These are phyloP conservation scores for Fragum fragum DNA, from an alignment of 2,888 invertebrate genomes.

Conservation along the genomic window DNA sequence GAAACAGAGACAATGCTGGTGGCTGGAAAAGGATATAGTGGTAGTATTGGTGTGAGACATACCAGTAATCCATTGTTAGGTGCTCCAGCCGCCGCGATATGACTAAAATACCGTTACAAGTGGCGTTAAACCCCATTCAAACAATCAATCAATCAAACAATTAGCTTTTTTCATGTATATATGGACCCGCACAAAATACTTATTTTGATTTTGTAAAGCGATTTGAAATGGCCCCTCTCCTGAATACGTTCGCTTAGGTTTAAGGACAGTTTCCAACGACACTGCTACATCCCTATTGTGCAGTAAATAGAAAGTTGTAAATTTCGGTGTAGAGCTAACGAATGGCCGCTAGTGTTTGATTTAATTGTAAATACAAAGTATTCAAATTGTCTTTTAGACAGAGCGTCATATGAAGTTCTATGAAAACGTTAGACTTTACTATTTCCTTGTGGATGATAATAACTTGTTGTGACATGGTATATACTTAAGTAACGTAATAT, in stretches of 20 bases:
- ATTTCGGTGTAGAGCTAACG: slow-evolving; percentile 42
- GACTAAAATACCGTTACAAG: no score
- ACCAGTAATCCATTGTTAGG: no score
- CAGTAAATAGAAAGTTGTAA: slow-evolving; percentile 42
- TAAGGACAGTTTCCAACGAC: slow-evolving; percentile 49
- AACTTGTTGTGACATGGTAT: slow-evolving; percentile 52
- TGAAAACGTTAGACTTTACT: slow-evolving; percentile 44
- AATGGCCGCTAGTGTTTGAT: slow-evolving; percentile 59
- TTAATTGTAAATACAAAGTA: slow-evolving; percentile 54
- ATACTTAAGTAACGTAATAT: slow-evolving; percentile 45
- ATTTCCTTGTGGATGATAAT: slow-evolving; percentile 49
- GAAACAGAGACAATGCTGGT: no score
- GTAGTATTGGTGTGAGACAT: no score
- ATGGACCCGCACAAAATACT: slow-evolving; percentile 39
- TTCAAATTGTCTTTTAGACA: slow-evolving; percentile 35
- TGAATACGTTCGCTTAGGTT: slow-evolving; percentile 35
- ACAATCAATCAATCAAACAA: no score
- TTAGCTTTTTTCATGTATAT: slow-evolving; percentile 38
- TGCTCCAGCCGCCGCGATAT: no score
- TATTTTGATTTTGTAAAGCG: slow-evolving; percentile 45
- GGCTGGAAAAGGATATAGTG: no score
- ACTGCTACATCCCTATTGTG: slow-evolving; percentile 56
- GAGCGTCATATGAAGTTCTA: slow-evolving; percentile 39
- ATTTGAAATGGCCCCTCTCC: slow-evolving; percentile 48
- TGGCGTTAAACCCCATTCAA: no score